Base-by-base conservation (phyloP, 37 sponge, comb jelly and placozoan genomes). In the Haliclona indistincta region DNA sequence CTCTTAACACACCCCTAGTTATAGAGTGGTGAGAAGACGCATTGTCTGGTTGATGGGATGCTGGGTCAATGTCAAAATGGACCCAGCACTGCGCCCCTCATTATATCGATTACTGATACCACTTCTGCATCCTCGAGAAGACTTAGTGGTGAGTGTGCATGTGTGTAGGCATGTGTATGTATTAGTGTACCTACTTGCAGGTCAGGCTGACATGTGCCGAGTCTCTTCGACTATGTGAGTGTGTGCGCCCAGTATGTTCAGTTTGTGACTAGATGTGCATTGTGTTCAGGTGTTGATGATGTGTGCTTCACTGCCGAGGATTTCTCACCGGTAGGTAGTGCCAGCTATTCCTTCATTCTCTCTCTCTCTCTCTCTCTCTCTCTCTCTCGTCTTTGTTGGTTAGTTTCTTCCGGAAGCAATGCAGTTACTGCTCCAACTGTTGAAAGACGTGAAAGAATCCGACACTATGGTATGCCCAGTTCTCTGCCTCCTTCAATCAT, bases 11-110 rank as follows among this genome's bases (percentile, higher is more conserved):
- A 37, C 25, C 19, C 53, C 4, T 44, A 95, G 95, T 74, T 91
- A 86, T 63, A 64, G 77, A 60, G 37, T 91, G 0, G 65, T 95
- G 13, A 43, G 93, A 4, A 54, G 76, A 58, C 81, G 95, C 45
- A 88, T 91, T 37, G 71, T 88, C 23, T 91, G 88, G 93, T 58
- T 95, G 75, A 20, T 95, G 4, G 95, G 85, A 11, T 54, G 62
- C 43, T 95, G 95, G 95, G 90, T 82, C 28, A 62, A 63, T 3
- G 87, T 94, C 33, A 94, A 94, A 54, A 70, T 95, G 80, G 81
- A 85, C 33, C 38, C 81, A 19, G 73, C 66, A 28, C 73, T 90
- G 28, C 78, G 79, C 10, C 89, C 95, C 0, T 70, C 83, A 4
- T 71, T 95, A 26, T 95, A 95, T 56, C 36, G 56, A 19, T 34